Evolutionary conservation across 2,888 invertebrate genomes (phyloP), one percentile per base, ranked within the genome.

Genomic region (Sialis fuliginosa): DNA sequence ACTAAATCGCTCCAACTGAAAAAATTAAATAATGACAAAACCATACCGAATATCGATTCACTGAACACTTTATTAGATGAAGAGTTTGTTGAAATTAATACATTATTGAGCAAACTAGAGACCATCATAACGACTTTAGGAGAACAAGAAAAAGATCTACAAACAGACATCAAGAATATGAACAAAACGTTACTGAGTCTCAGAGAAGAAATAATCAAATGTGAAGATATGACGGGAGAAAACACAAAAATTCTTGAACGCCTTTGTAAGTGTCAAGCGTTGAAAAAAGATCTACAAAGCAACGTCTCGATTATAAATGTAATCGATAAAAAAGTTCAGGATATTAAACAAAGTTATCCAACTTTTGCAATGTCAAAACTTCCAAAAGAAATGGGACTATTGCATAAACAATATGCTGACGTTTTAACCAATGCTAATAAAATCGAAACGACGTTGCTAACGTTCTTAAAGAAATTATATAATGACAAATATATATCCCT

Each of bases 141-240:
- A 50, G 76, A 83, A 45, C 77, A 80, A 57, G 89, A 90, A 60
- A 77, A 75, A 51, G 72, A 72, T 47, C 70, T 90, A 6, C 77
- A 81, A 52, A 73, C 75, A 42, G 77, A 77, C 30, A 77, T 88
- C 12, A 89, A 87, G 64, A 67, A 67, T 5, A 70, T 79, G 0
- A 77, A 79, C 5, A 84, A 82, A 50, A 71, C 70, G 50, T 72
- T 90, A 1, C 77, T 79, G 10, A 77, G 75, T 60, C 70, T 88
- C 13, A 76, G 89, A 12, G 89, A 90, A 58, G 78, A 81, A 39
- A 76, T 90, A n/a, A 81, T 87, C 39, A 84, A 85, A 62, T 90
- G 89, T 59, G 91, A 91, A 59, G 90, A 90, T 58, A 74, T 89
- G 65, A 84, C 86, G 4, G 92, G 93, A 0, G 85, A 87, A 54